phyloP scores from a whole-genome alignment of 2,888 invertebrate species.

The Coleophora deauratella region DNA sequence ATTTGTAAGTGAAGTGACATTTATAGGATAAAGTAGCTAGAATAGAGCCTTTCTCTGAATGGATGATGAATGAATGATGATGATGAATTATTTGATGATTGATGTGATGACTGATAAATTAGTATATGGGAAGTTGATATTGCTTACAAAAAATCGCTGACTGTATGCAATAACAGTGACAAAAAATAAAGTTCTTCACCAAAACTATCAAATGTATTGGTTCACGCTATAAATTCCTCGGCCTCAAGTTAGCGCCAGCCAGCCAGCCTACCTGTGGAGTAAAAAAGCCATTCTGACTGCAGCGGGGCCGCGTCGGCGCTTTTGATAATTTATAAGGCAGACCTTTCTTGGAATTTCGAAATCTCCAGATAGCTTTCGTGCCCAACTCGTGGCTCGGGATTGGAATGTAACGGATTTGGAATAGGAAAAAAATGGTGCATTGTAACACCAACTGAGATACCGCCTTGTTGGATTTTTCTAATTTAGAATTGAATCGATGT shows the following conservation, averaged over 20 bases:
- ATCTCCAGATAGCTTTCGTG: conserved; percentile 57
- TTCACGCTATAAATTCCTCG: conserved; percentile 56
- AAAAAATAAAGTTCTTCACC: too few relatives aligned
- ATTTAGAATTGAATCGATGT: conserved; percentile 31
- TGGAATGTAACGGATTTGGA: conserved; percentile 71
- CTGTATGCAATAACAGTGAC: too few relatives aligned
- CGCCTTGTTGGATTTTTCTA: conserved; percentile 38
- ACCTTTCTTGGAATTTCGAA: conserved; percentile 72
- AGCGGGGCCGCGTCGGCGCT: conserved; percentile 67
- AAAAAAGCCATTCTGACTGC: conserved; percentile 69
- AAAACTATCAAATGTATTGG: conserved; percentile 34
- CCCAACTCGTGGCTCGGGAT: conserved; percentile 48
- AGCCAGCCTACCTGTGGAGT: conserved; percentile 66
- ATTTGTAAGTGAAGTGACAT: too few relatives aligned
- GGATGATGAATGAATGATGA: too few relatives aligned
- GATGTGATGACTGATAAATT: too few relatives aligned
- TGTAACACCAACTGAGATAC: conserved; percentile 42
- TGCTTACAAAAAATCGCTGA: too few relatives aligned
- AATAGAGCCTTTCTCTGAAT: too few relatives aligned
- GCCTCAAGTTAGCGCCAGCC: conserved; percentile 68
- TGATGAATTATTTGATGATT: too few relatives aligned
- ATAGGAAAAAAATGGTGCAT: conserved; percentile 58
- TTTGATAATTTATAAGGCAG: conserved; percentile 74
- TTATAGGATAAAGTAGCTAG: too few relatives aligned
- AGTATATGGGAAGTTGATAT: too few relatives aligned